Conservation (phyloP, 2,797 vertebrate species). For the Tangara arthus region DNA sequence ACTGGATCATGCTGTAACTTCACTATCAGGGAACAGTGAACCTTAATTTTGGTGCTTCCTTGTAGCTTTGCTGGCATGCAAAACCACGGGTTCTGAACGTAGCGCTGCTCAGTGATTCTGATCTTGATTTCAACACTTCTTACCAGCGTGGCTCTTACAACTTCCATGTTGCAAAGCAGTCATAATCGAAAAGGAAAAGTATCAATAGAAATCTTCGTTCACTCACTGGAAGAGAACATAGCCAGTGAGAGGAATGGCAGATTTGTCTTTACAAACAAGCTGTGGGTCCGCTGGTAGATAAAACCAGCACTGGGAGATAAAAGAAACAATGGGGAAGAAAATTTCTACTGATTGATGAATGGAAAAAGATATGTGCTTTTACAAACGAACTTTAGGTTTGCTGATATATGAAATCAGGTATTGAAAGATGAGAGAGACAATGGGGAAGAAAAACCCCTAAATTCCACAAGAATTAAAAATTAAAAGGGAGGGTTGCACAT, state of each 20-base stretch:
- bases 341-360: not conserved
- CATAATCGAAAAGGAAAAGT: not conserved
- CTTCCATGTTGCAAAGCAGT: not conserved
- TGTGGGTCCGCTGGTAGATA: not conserved
- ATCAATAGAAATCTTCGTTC: not conserved
- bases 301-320: not conserved
- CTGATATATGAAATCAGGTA: not conserved
- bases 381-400: not conserved
- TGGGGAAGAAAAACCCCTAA: not conserved
- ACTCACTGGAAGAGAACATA: fast-evolving
- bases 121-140: not conserved
- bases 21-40: not conserved
- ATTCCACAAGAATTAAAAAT: not conserved
- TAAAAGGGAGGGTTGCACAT: not conserved
- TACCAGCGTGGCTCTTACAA: not conserved
- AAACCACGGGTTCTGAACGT: not conserved
- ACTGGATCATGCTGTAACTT: not conserved
- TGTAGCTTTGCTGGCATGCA: not conserved
- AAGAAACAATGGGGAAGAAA: not conserved
- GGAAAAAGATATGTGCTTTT: not conserved
- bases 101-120: not conserved
- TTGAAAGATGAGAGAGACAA: not conserved
- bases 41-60: not conserved
- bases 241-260: not conserved
- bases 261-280: not conserved